Evolutionary conservation across 2,888 invertebrate genomes (phyloP).

Genomic region (Acrobasis repandana): DNA sequence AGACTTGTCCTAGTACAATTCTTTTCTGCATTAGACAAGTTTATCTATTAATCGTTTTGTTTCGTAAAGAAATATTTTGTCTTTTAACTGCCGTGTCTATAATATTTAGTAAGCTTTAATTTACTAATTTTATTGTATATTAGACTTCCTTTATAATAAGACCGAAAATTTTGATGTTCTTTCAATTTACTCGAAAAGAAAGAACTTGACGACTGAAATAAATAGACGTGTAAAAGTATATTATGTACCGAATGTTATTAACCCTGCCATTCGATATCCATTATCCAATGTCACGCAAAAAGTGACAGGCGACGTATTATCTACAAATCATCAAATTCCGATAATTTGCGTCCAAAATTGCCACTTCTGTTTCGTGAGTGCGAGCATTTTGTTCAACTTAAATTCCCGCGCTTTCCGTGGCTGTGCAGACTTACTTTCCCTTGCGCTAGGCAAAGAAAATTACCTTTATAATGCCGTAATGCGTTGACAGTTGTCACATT

Average conservation of each 20-base stretch:
- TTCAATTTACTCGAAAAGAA: too few relatives aligned
- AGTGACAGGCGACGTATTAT: slow-evolving; percentile 8
- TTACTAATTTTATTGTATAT: too few relatives aligned
- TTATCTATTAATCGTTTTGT: too few relatives aligned
- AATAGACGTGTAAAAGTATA: background rate
- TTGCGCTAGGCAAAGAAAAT: slow-evolving; percentile 17
- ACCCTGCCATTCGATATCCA: slow-evolving; percentile 3
- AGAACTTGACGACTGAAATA: background rate
- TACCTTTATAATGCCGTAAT: slow-evolving; percentile 18
- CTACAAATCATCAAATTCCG: slow-evolving; percentile 11
- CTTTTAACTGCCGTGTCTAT: too few relatives aligned
- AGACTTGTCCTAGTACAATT: too few relatives aligned
- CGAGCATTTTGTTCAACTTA: slow-evolving; percentile 15
- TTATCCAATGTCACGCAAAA: slow-evolving; percentile 17
- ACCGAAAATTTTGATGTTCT: too few relatives aligned
- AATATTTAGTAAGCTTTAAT: too few relatives aligned
- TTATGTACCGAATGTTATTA: background rate
- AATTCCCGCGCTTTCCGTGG: slow-evolving; percentile 16
- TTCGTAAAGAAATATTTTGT: too few relatives aligned
- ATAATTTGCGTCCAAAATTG: slow-evolving; percentile 11
- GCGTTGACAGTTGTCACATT: slow-evolving; percentile 16
- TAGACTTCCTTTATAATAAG: too few relatives aligned
- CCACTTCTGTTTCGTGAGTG: slow-evolving; percentile 12
- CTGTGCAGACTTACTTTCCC: slow-evolving; percentile 17
- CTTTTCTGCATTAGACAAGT: too few relatives aligned